Evolutionary conservation across 2,113 vertebrate genomes (phyloP).

Genomic region (Chelonoidis abingdonii): DNA sequence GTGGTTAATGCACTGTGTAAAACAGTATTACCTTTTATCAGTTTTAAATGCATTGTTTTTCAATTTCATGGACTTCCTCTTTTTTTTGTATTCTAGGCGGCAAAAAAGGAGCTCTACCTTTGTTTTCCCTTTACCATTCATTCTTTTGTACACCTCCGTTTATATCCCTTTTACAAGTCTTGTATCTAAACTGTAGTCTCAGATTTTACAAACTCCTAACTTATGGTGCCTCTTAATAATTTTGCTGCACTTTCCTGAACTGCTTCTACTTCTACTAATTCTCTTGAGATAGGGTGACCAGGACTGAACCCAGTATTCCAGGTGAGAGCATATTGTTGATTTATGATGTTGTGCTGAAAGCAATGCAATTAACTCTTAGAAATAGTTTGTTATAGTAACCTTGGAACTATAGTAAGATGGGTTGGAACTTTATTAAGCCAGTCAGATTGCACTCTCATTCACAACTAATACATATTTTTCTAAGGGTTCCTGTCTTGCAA

Average conservation of each 20-base stretch:
- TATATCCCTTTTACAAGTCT: neutral
- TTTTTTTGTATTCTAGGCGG: neutral
- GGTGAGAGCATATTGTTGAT: neutral
- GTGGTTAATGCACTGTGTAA: too few species aligned
- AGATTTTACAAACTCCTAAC: neutral
- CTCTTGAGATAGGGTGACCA: neutral
- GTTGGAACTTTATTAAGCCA: neutral
- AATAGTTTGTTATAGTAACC: neutral
- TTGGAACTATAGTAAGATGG: accelerated
- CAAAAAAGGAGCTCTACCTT: neutral
- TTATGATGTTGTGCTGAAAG: neutral
- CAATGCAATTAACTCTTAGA: accelerated
- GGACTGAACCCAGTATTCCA: neutral
- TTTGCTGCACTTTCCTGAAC: neutral
- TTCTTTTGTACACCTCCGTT: neutral
- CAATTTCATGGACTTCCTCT: too few species aligned
- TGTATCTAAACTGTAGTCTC: neutral
- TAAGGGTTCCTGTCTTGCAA: neutral
- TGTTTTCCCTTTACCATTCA: neutral
- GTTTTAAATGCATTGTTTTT: neutral
- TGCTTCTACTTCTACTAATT: neutral
- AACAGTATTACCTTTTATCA: neutral
- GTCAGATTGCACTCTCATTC: neutral
- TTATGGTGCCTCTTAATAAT: neutral
- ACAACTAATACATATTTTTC: neutral